Evolutionary conservation across 2,797 vertebrate genomes (phyloP).

Genomic region (Amniataba percoides): DNA sequence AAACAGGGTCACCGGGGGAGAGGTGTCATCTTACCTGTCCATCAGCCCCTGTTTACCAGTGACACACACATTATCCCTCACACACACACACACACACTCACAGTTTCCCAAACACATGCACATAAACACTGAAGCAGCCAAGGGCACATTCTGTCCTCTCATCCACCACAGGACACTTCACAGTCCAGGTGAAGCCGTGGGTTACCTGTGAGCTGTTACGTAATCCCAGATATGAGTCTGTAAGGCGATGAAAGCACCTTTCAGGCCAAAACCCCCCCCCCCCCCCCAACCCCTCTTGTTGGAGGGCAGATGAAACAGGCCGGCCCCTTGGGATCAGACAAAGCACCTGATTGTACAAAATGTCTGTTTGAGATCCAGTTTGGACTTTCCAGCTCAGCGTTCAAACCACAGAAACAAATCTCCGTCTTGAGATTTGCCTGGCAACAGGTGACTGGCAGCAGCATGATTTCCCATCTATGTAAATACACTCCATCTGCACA

Average conservation of each 20-base stretch:
- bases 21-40: slow-evolving; percentile 71
- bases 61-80: slow-evolving; percentile 46
- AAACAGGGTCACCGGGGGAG: slow-evolving; percentile 26
- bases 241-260: not conserved
- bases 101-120: slow-evolving; percentile 36
- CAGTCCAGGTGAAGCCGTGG: not conserved
- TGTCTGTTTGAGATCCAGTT: slow-evolving; percentile 13
- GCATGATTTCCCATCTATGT: not conserved
- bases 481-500: not conserved
- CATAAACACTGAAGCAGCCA: slow-evolving; percentile 17
- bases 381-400: slow-evolving; percentile 26
- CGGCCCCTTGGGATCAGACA: not conserved
- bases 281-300: too few species aligned
- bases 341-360: not conserved
- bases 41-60: slow-evolving; percentile 68
- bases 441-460: slow-evolving; percentile 62
- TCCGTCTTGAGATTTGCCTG: slow-evolving; percentile 33
- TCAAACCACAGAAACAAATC: slow-evolving; percentile 23
- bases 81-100: slow-evolving; percentile 25
- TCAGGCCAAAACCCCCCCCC: not conserved
- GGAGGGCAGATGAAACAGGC: not conserved
- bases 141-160: slow-evolving; percentile 67
- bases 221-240: not conserved
- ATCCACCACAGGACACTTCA: slow-evolving; percentile 20
- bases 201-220: not conserved